Conservation (phyloP, 2,888 invertebrate genomes). For the Conchocele bisecta region DNA sequence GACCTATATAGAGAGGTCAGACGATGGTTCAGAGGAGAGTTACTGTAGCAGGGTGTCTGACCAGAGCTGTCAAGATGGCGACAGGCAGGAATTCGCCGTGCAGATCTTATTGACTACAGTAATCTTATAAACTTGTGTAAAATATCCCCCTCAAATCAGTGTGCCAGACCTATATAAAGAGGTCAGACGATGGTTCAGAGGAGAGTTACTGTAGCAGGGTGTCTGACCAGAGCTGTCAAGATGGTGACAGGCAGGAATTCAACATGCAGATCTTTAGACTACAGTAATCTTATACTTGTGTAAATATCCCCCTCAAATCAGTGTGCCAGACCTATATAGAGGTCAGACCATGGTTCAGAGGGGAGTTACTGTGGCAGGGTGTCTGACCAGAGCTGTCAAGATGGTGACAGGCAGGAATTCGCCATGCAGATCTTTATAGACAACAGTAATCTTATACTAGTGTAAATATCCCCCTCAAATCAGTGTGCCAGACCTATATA, state of each 20-base stretch:
- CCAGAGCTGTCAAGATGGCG: neutral
- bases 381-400: constrained; percentile 12
- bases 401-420: constrained; percentile 8
- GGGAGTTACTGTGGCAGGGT: constrained; percentile 20
- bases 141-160: constrained; percentile 13
- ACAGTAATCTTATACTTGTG: too few species aligned
- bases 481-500: constrained; percentile 8
- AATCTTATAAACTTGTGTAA: neutral
- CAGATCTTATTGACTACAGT: neutral
- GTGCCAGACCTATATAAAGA: constrained; percentile 9
- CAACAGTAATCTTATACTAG: too few species aligned
- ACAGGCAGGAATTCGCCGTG: constrained; percentile 9
- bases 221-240: constrained; percentile 21
- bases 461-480: constrained; percentile 13
- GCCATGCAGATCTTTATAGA: neutral
- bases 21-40: too few species aligned
- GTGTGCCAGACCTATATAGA: constrained; percentile 33
- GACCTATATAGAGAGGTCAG: neutral
- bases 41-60: neutral
- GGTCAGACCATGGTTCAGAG: constrained; percentile 53
- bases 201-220: constrained; percentile 25
- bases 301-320: constrained; percentile 36
- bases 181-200: constrained; percentile 32
- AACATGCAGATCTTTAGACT: constrained; percentile 3
- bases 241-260: constrained; percentile 14